These are phyloP conservation scores for Micromys minutus DNA, from an alignment of 2,113 vertebrate species.

Conservation along the genomic window DNA sequence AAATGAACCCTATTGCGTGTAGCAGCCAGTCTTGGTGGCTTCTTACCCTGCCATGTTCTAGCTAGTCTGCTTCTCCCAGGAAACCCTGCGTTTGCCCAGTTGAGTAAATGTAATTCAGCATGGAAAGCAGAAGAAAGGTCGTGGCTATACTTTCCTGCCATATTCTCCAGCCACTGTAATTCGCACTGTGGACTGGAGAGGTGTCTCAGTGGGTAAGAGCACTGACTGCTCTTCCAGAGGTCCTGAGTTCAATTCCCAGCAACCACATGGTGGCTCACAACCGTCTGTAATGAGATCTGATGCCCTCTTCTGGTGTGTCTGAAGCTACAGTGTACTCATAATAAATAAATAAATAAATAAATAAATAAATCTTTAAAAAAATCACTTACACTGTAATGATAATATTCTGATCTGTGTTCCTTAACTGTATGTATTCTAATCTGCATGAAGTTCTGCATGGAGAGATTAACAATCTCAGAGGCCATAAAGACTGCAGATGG, in stretches of 20 bases:
- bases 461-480: slow-evolving; percentile 44
- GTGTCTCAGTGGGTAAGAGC: too few species aligned
- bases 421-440: slow-evolving; percentile 40
- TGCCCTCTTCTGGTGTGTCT: too few species aligned
- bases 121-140: slow-evolving; percentile 43
- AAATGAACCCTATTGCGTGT: not conserved
- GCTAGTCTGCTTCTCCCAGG: not conserved
- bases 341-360: too few species aligned
- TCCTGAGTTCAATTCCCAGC: too few species aligned
- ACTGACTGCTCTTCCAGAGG: too few species aligned
- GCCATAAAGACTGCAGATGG: not conserved
- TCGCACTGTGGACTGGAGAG: too few species aligned
- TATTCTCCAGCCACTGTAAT: slow-evolving; percentile 18
- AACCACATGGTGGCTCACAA: too few species aligned
- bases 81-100: not conserved
- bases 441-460: not conserved
- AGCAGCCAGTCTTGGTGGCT: slow-evolving; percentile 13
- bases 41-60: not conserved
- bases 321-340: too few species aligned
- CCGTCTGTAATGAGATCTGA: too few species aligned
- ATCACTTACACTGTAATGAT: not conserved
- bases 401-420: slow-evolving; percentile 27
- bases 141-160: not conserved
- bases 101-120: not conserved
- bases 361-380: too few species aligned